Base-by-base conservation (phyloP, 2,797 vertebrate species). In the Heterohyrax brucei region DNA sequence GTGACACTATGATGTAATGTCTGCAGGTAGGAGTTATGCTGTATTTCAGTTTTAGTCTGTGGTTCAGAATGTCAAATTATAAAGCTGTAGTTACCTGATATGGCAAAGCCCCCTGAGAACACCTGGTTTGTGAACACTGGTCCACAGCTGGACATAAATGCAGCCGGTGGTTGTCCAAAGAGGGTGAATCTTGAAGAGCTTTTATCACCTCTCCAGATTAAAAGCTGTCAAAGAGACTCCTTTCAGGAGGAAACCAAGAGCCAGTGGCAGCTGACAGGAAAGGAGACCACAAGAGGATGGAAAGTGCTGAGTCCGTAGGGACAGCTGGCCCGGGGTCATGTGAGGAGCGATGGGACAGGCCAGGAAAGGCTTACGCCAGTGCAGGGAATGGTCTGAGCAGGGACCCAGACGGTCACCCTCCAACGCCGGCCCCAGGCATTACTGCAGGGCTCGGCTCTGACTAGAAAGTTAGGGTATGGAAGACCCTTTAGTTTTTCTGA, bases 171-270 rank as follows among this genome's bases (percentile, higher is more conserved):
- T 61, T 4, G 33, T 9, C 18, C 46, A 72, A 2, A 24, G 50
- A 73, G 2, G 61, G n/a, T 85, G 62, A 89, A 53, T 28, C 56
- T 9, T 56, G 48, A 21, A 90, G 14, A 91, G 28, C 16, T 92
- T 88, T 39, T 64, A 50, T 79, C n/a, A 48, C 39, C 18, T 72
- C 66, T 81, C 62, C 22, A 90, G 30, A 28, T 7, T 78, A 73
- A 61, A 81, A 68, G 62, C 0, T 81, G 12, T 87, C 73, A 79
- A 1, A 89, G 50, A 72, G 21, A 64, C 39, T 76, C 19, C 68
- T 14, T 89, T 86, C 22, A 48, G 22, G 89, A 78, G 39, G 79
- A 92, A 94, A 82, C 6, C 26, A 86, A 92, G 46, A 86, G 81
- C 30, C 79, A 66, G 59, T 33, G 66, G 30, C 22, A 75, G 48